phyloP scores from a whole-genome alignment of 2,888 invertebrate genomes.

The Hecatera dysodea region DNA sequence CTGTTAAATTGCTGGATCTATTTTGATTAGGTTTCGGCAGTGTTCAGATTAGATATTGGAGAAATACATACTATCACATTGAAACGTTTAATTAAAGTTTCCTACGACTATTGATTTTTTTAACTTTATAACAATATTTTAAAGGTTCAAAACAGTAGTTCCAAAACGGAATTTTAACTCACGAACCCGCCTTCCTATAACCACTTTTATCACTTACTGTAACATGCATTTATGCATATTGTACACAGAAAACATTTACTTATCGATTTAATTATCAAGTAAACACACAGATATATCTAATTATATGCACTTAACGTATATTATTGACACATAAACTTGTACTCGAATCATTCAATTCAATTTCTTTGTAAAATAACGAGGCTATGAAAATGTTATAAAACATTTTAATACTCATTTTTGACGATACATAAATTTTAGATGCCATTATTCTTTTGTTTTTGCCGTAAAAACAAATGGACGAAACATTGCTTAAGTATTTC shows the following conservation, averaged over 20 bases:
- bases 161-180: too few relatives aligned
- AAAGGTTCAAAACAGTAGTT: too few relatives aligned
- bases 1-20: too few relatives aligned
- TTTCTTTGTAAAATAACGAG: not conserved
- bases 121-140: too few relatives aligned
- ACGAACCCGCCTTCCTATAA: not conserved
- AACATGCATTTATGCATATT: not conserved
- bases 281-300: constrained; percentile 6
- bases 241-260: constrained; percentile 20
- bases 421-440: constrained; percentile 5
- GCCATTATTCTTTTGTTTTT: constrained; percentile 13
- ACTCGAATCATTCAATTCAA: not conserved
- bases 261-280: constrained; percentile 14
- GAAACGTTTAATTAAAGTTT: too few relatives aligned
- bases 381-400: constrained; percentile 1
- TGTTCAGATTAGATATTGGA: too few relatives aligned
- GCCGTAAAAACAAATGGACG: not conserved
- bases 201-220: not conserved
- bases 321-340: not conserved
- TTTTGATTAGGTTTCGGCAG: too few relatives aligned
- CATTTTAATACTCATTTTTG: constrained; percentile 10
- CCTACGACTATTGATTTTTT: too few relatives aligned
- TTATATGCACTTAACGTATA: constrained; percentile 2
- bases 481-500: not conserved
- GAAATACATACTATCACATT: too few relatives aligned